Base-by-base conservation (phyloP, 1,140 invertebrate species). In the Trigoniulus corallinus region DNA sequence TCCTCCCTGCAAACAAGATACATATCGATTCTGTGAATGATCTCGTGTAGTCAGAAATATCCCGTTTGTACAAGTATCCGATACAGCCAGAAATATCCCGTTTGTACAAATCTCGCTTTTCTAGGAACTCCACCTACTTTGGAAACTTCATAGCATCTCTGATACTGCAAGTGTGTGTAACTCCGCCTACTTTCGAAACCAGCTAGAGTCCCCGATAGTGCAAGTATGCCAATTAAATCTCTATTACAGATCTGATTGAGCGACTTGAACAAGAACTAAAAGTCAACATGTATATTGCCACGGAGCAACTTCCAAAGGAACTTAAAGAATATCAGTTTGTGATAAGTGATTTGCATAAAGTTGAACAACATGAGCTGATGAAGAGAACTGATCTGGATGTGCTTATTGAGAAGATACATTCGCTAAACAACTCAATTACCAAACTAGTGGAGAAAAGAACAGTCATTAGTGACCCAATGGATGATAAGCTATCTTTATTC, bases 401-500 rank as follows among this genome's bases (percentile, higher is more conserved):
- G 21, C 66, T 85, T 3, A 74, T 77, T 55, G 67, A 73, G 26
- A 53, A 81, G 75, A 75, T 81, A 58, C 67, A 74, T 52, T 61
- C 63, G 37, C 64, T 79, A 13, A 79, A 76, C 54, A 58, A 66
- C 43, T 78, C 82, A 62, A 69, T 81, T 20, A 79, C 79, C 55
- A 62, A 70, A 44, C 57, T 74, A 40, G 65, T 70, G 42, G 72
- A 73, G 55, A 71, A 67, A 53, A 64, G 66, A 47, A 68, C 72
- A 62, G 59, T 64, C 37, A 66, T 59, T 53, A 61, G 63, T 15
- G 67, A 75, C 55, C 66, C 66, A 4, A 72, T 72, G 21, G 73
- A 78, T 56, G 84, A 88, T 62, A 84, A 85, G 65, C 71, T 87
- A 50, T 77, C 79, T 2, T 78, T 86, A 24, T 88, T 86, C 60